Percentiles rank a stretch among this genome's conserved stretches.
These are phyloP conservation scores for Pandemis heparana DNA, from an alignment of 2,888 invertebrate genomes.

Conservation along the genomic window DNA sequence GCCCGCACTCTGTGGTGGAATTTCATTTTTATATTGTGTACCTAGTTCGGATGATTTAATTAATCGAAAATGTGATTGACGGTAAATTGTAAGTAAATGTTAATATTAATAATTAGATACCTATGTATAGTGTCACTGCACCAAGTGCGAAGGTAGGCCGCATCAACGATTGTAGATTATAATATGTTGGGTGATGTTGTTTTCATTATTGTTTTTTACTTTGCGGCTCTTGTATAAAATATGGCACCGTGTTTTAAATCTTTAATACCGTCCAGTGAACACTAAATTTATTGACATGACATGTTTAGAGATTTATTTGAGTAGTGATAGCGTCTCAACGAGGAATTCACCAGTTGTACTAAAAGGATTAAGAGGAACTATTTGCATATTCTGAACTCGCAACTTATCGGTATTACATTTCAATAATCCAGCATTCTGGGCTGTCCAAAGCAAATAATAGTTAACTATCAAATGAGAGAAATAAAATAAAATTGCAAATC, in stretches of 20 bases:
- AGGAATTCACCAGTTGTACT: conserved; percentile 45
- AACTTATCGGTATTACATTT: background rate
- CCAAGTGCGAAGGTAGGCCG: conserved; percentile 78
- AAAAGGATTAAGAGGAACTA: conserved; percentile 25
- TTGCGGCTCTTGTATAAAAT: conserved; percentile 62
- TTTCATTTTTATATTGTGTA: conserved; percentile 12
- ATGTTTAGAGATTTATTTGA: conserved; percentile 46
- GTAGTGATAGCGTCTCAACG: conserved; percentile 44
- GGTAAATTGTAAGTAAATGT: conserved; percentile 71
- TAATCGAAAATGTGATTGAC: conserved; percentile 71
- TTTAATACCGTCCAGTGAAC: conserved; percentile 82
- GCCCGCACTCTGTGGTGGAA: background rate
- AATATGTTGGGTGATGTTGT: conserved; percentile 60
- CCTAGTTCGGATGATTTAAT: conserved; percentile 51
- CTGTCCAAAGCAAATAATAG: background rate
- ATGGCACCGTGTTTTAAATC: conserved; percentile 70
- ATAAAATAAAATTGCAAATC: background rate
- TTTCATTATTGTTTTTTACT: conserved; percentile 49
- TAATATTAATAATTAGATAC: conserved; percentile 60
- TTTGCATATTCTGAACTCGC: background rate
- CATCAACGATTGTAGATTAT: conserved; percentile 73
- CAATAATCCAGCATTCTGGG: background rate
- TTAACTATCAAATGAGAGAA: background rate
- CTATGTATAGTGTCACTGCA: conserved; percentile 70
- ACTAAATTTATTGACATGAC: conserved; percentile 59